Evolutionary conservation across 2,888 invertebrate species (phyloP).

Genomic region (Drosophila niveifrons): DNA sequence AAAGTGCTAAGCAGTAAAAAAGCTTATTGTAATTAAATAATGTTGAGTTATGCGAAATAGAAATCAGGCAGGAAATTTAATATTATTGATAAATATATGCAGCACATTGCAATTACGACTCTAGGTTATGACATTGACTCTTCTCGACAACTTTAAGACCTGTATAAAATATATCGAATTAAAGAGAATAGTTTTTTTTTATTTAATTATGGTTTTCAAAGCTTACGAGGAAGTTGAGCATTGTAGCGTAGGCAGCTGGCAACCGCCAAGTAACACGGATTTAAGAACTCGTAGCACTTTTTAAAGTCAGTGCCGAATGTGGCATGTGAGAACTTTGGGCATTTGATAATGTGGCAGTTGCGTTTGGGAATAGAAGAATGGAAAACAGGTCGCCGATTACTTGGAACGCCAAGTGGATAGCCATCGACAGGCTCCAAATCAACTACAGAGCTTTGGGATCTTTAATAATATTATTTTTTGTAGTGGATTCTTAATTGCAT

Average conservation of each 20-base stretch:
- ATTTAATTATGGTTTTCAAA: background rate
- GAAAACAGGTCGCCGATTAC: background rate
- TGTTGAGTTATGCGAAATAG: background rate
- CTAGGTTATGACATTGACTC: conserved; percentile 27
- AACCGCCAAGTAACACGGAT: conserved; percentile 43
- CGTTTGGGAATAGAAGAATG: conserved; percentile 10
- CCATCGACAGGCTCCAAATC: background rate
- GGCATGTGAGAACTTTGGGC: conserved; percentile 31
- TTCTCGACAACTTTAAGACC: conserved; percentile 43
- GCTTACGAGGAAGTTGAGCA: conserved; percentile 43
- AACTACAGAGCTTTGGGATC: background rate
- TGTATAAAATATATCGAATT: conserved; percentile 17
- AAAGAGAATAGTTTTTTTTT: background rate
- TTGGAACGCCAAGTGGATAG: background rate
- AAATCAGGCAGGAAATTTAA: background rate
- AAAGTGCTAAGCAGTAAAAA: too few relatives aligned
- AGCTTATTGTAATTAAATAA: too few relatives aligned
- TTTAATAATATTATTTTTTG: background rate
- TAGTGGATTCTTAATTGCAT: conserved; percentile 4
- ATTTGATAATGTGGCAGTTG: conserved; percentile 50
- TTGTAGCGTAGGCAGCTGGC: conserved; percentile 47
- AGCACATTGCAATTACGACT: background rate
- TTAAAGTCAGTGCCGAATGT: conserved; percentile 45
- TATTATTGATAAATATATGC: background rate
- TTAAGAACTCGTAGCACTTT: conserved; percentile 40